A percentile compares a stretch with the other conserved stretches of the same genome.
phyloP scores from a whole-genome alignment of 2,113 vertebrate species.

The Corynorhinus townsendii region DNA sequence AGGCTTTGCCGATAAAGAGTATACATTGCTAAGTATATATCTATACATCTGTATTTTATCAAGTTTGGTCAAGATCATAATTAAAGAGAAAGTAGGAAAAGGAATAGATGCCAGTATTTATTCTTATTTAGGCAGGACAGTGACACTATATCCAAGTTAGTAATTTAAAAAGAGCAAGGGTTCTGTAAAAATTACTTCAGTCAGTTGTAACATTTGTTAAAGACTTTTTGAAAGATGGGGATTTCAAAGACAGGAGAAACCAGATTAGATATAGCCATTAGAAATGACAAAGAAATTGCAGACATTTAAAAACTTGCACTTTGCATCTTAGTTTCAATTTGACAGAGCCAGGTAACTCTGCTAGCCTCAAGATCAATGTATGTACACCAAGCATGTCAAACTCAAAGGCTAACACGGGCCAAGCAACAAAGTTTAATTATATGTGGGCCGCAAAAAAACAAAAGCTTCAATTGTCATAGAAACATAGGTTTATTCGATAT shows the following conservation, averaged over 20 bases:
- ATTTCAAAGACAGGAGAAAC: neutral
- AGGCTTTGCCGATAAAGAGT: neutral
- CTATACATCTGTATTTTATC: neutral
- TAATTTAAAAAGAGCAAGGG: neutral
- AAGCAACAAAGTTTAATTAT: too few relatives aligned
- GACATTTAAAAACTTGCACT: neutral
- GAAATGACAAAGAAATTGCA: neutral
- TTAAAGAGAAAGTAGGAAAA: neutral
- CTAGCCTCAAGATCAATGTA: neutral
- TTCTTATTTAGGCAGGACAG: neutral
- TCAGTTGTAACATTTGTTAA: neutral
- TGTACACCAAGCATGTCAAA: too few relatives aligned
- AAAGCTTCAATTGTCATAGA: too few relatives aligned
- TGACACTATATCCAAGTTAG: neutral
- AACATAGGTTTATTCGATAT: too few relatives aligned
- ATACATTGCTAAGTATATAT: neutral
- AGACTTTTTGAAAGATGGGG: neutral
- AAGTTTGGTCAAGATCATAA: neutral
- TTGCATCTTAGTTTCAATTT: neutral
- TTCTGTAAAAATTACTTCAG: neutral
- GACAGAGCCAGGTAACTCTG: neutral
- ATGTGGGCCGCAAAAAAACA: too few relatives aligned
- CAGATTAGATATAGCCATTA: neutral
- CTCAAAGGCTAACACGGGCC: too few relatives aligned
- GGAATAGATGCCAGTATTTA: neutral